Evolutionary conservation across 2,888 invertebrate genomes (phyloP), one percentile per base, ranked within the genome.

Genomic region (Scaptomyza flava): DNA sequence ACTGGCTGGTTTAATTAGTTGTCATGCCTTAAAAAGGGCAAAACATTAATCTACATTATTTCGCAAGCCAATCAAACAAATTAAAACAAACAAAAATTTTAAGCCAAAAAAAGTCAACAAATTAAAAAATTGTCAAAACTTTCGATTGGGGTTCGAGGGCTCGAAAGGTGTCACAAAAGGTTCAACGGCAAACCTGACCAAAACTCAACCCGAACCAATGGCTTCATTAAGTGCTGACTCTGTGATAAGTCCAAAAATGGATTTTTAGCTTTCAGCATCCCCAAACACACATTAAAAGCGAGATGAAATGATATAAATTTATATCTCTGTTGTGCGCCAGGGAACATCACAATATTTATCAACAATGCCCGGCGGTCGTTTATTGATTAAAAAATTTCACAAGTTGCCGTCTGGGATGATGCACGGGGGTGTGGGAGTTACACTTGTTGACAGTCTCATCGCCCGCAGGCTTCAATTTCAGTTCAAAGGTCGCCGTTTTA

Each of bases 301-400:
- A 50, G 48, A 45, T 56, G 52, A 68, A 80, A 67, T 72, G 60
- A 77, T 82, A 83, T 68, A 63, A 68, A 83, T 77, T 77, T 63
- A 74, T 77, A 72, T 83, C 68, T 70, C 20, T 14, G 27, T n/a
- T 30, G 27, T 53, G 64, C 42, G 27, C 9, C 23, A 3, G 59
- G 47, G 53, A 57, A 56, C 61, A 45, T 69, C 73, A 70, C 38
- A 86, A 84, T 72, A 73, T 87, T 84, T 87, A 81, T 74, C 79
- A 76, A 78, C 79, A 84, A 79, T 71, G 63, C 60, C 87, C 82
- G 12, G 47, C 46, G 85, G 83, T 46, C 47, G 48, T 64, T 72
- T 83, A 83, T 83, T 83, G 87, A 83, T 87, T 83, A 87, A 87
- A 83, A 82, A 84, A 71, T 62, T 54, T 64, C 60, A 65, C 67